These are phyloP conservation scores for Exocentrus adspersus DNA, from an alignment of 2,888 invertebrate species.

Conservation along the genomic window DNA sequence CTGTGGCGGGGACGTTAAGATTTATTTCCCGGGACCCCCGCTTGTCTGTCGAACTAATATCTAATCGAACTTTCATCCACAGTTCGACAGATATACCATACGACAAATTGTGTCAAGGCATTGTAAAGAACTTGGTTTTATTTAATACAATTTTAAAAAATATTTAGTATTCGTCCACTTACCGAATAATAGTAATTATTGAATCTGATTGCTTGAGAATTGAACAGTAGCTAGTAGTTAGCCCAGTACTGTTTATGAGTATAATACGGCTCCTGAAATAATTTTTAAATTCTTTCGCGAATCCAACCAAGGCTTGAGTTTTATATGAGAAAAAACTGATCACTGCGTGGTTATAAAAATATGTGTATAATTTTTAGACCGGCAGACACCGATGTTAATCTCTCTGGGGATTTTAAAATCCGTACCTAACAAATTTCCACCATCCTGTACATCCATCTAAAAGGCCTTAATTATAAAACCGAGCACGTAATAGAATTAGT, in stretches of 20 bases:
- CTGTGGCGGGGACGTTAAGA: constrained; percentile 35
- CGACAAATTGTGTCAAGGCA: neutral
- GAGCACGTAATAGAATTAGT: constrained; percentile 13
- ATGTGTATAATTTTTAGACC: neutral
- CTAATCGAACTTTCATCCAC: constrained; percentile 31
- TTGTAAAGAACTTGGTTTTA: neutral
- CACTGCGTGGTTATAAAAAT: neutral
- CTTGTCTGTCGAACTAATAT: constrained; percentile 30
- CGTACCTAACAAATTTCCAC: constrained; percentile 2
- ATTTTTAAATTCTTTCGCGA: too few relatives aligned
- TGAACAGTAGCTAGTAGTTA: too few relatives aligned
- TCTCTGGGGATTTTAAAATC: neutral
- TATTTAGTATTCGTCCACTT: too few relatives aligned
- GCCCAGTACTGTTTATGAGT: too few relatives aligned
- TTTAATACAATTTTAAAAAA: neutral
- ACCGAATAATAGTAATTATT: too few relatives aligned
- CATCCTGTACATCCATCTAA: constrained; percentile 9
- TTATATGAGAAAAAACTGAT: neutral
- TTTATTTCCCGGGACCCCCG: constrained; percentile 40
- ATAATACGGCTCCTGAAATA: too few relatives aligned
- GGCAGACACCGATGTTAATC: neutral
- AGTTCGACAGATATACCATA: constrained; percentile 11
- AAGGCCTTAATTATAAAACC: constrained; percentile 11
- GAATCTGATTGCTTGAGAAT: too few relatives aligned
- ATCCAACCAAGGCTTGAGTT: neutral